Evolutionary conservation across 1,140 invertebrate species (phyloP), one percentile per base, ranked within the genome.

Genomic region (Bombus confusus): DNA sequence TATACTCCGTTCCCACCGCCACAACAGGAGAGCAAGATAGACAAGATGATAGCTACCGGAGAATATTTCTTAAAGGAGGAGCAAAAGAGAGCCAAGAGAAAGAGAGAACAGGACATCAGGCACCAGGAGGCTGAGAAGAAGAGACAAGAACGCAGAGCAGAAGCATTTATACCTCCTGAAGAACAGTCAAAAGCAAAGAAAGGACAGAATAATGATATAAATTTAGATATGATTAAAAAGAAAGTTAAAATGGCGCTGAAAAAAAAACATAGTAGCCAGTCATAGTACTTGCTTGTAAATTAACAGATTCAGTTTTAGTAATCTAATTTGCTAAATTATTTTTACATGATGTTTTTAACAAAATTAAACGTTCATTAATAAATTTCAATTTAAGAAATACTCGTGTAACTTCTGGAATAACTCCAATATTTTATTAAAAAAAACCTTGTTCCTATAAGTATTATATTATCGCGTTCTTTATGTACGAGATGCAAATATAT

Each of bases 1-100:
- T 99, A 99, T 92, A 99, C 99, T 85, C 99, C 99, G 47, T 99
- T 99, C 96, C 99, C 99, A 86, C 99, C 99, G 22, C 96, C 98
- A 12, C 98, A 98, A 93, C 96, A 96, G 66, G 98, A 99, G 93
- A 98, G 98, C 93, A 99, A 99, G 95, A 95, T 99, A 92, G 99
- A 99, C 94, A 98, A 98, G 93, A 96, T 99, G 95, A 95, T 99
- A 90, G 98, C 98, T n/a, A 97, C 97, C 83, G 99, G 99, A 80
- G 99, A 99, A 96, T 99, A 98, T 94, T 99, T 99, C 96, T 96
- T 99, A 34, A 98, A 97, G 92, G 97, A 98, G 91, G 96, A 97
- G 75, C 97, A 99, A 86, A 98, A 97, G 92, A 96, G 96, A 87
- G 96, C 96, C 6, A 97, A 97, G 92, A 96, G 96, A 86, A 96